Evolutionary conservation across 1,140 invertebrate genomes (phyloP).

Genomic region (Hestina assimilis): DNA sequence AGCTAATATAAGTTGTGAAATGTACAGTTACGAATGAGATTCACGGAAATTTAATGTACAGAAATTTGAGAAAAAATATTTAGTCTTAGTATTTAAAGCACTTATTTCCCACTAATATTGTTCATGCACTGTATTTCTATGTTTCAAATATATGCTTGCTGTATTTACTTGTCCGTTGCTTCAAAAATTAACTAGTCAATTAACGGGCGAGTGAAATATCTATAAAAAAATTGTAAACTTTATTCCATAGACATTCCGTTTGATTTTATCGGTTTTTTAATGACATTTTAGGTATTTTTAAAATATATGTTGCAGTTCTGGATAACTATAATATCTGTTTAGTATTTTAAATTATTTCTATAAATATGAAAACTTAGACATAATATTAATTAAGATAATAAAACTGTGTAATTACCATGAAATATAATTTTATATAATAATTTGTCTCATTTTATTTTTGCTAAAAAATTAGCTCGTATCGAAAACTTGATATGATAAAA

Average conservation of each 20-base stretch:
- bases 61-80: conserved; percentile 28
- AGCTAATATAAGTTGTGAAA: conserved; percentile 35
- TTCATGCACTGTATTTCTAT: no score
- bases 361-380: conserved; percentile 12
- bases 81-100: conserved; percentile 13
- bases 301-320: background rate
- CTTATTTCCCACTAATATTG: no score
- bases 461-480: no score
- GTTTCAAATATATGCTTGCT: background rate
- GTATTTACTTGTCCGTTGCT: conserved; percentile 30
- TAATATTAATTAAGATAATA: conserved; percentile 17
- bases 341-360: conserved; percentile 20
- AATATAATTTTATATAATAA: conserved; percentile 21
- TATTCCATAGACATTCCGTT: conserved; percentile 37
- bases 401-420: conserved; percentile 27
- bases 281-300: background rate
- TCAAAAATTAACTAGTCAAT: conserved; percentile 50
- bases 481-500: no score
- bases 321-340: background rate
- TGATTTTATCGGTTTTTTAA: background rate
- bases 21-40: conserved; percentile 78
- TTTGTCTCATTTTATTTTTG: background rate
- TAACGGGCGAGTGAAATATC: conserved; percentile 29
- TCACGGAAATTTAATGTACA: conserved; percentile 62
- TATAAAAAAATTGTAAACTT: conserved; percentile 10